A percentile compares a stretch with the other conserved stretches of the same genome.
Evolutionary conservation across 1,140 invertebrate species (phyloP).

Genomic region (Bombus picipes): DNA sequence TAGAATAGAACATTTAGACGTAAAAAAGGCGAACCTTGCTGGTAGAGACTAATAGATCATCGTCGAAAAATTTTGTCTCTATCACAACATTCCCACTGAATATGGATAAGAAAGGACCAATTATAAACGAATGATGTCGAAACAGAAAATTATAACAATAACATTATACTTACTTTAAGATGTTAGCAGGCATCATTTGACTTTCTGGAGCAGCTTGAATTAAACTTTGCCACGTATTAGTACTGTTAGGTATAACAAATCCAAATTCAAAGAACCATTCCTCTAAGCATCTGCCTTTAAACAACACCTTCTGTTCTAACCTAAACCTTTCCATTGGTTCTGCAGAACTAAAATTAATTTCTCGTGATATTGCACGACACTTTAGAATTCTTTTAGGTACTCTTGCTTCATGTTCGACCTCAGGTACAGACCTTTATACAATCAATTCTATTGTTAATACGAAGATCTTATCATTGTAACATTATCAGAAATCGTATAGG

Average conservation of each 20-base stretch:
- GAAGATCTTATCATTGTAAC: not conserved
- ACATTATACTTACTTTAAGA: slow-evolving; percentile 90
- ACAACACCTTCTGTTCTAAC: slow-evolving; percentile 95
- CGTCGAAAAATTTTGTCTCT: slow-evolving; percentile 99
- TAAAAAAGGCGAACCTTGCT: slow-evolving; percentile 98
- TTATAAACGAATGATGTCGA: slow-evolving; percentile 21
- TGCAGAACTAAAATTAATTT: slow-evolving; percentile 99
- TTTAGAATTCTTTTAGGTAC: slow-evolving; percentile 98
- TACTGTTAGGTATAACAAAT: slow-evolving; percentile 98
- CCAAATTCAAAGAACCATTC: slow-evolving; percentile 99
- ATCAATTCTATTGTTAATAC: not conserved
- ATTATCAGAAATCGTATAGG: not conserved
- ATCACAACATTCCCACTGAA: slow-evolving; percentile 99
- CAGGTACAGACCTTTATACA: slow-evolving; percentile 87
- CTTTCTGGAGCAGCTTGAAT: slow-evolving; percentile 99
- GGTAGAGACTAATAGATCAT: slow-evolving; percentile 96
- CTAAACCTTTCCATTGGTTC: slow-evolving; percentile 98
- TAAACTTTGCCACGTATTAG: slow-evolving; percentile 99
- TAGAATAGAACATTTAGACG: slow-evolving; percentile 85
- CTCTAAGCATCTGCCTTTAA: slow-evolving; percentile 92
- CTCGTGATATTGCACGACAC: slow-evolving; percentile 96
- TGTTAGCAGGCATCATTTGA: slow-evolving; percentile 99
- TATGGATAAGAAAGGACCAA: slow-evolving; percentile 77
- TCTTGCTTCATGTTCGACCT: slow-evolving; percentile 96
- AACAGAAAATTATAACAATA: not conserved